Evolutionary conservation across 2,888 invertebrate species (phyloP), one percentile per base, ranked within the genome.

Genomic region (Diplolepis rosae): DNA sequence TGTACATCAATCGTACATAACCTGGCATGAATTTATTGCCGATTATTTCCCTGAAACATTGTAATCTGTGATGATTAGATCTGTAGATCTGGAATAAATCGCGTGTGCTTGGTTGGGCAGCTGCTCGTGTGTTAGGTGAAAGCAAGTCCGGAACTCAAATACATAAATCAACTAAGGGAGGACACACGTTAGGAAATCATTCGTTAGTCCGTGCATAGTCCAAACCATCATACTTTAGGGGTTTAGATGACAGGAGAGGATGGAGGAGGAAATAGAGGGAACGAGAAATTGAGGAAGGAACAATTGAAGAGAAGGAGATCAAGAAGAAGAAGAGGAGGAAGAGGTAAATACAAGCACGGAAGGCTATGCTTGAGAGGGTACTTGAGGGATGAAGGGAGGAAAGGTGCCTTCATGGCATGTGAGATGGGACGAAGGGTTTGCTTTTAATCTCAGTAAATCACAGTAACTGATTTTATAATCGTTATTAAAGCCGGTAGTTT

Each of bases 401-500:
- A 51, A 70, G 48, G 50, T 66, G 65, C 24, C 51, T 52, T 51
- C 65, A 56, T 72, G 51, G 70, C 68, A 61, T 24, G 56, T 39
- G 39, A 39, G 56, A 35, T 22, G 50, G 39, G 48, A 42, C 32
- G 61, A 48, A 67, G 65, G 73, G 74, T 76, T 75, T 76, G 70
- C 76, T 79, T 78, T 80, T 82, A 82, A 80, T 79, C 79, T 75
- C 77, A 70, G 70, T 76, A 76, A 78, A 78, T 81, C 77, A 72
- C 71, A 28, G 54, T 76, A 76, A 79, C 75, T 77, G 80, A 83
- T 80, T 82, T 81, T 80, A 77, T 77, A 80, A 81, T 79, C 79
- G 77, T 78, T 74, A 77, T 79, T 77, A 79, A 81, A 76, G 71
- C 71, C 45, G 35, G 22, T 61, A 35, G 56, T 50, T 61, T 76